phyloP scores from a whole-genome alignment of 2,113 vertebrate species.

The Microtus oregoni region DNA sequence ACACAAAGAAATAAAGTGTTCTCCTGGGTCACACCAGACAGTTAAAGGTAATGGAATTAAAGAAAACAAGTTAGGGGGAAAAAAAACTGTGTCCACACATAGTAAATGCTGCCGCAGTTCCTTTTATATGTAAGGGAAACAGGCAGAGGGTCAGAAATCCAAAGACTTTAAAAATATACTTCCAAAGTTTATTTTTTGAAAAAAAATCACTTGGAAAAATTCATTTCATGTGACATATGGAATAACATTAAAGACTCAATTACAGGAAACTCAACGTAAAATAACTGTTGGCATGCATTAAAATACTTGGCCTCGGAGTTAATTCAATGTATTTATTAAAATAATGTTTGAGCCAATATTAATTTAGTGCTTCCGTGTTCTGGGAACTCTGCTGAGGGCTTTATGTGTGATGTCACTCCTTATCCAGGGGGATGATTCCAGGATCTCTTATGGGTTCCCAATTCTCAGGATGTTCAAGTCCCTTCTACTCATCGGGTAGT shows the following conservation, averaged over 20 bases:
- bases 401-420: not conserved
- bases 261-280: not conserved
- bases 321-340: constrained; percentile 44
- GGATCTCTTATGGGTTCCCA: not conserved
- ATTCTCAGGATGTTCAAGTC: not conserved
- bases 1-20: constrained; percentile 17
- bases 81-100: not conserved
- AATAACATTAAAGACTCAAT: constrained; percentile 16
- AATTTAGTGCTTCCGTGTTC: not conserved
- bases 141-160: not conserved
- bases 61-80: not conserved
- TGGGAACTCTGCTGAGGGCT: not conserved
- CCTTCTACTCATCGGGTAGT: not conserved
- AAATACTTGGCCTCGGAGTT: constrained; percentile 7
- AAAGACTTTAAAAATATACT: not conserved
- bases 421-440: not conserved
- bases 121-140: not conserved
- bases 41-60: not conserved
- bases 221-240: not conserved
- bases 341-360: not conserved
- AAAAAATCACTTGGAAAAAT: constrained; percentile 51
- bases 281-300: not conserved
- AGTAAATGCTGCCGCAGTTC: not conserved
- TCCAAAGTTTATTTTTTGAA: not conserved
- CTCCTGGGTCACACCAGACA: not conserved